Conservation (phyloP, 2,113 vertebrate species). For the Ursus arctos region DNA sequence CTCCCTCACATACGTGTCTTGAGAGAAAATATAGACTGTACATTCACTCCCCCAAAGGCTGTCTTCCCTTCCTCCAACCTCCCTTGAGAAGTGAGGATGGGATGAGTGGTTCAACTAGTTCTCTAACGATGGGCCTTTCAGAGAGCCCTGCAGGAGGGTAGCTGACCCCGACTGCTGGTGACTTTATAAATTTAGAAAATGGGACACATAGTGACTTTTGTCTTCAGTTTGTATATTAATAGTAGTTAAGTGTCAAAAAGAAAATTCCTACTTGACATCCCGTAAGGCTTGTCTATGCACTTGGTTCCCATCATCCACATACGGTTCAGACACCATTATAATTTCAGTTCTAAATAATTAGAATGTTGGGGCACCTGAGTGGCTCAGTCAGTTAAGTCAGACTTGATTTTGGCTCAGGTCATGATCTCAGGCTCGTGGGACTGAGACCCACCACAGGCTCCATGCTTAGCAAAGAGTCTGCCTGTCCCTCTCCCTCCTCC, state of each 20-base stretch:
- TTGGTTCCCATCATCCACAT: background rate
- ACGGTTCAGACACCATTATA: background rate
- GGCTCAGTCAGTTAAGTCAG: background rate
- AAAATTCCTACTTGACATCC: background rate
- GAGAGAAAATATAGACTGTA: background rate
- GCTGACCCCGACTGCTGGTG: background rate
- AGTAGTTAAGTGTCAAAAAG: background rate
- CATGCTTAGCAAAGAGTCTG: background rate
- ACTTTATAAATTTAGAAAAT: background rate
- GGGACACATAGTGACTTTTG: background rate
- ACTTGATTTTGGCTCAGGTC: background rate
- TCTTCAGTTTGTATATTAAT: background rate
- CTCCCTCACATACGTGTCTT: background rate
- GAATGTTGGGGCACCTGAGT: background rate
- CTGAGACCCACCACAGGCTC: background rate
- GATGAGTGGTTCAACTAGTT: background rate
- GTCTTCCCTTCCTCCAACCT: background rate
- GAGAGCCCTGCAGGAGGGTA: background rate
- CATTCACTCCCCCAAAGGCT: background rate
- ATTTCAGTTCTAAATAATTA: slow-evolving; percentile 13
- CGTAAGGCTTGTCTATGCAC: background rate
- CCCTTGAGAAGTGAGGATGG: background rate
- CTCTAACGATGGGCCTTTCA: background rate
- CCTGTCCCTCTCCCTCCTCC: background rate
- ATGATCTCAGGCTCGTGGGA: background rate